A percentile compares a stretch with the other conserved stretches of the same genome.
These are phyloP conservation scores for Drosophila baimaii DNA, from an alignment of 1,140 invertebrate species.

Conservation along the genomic window DNA sequence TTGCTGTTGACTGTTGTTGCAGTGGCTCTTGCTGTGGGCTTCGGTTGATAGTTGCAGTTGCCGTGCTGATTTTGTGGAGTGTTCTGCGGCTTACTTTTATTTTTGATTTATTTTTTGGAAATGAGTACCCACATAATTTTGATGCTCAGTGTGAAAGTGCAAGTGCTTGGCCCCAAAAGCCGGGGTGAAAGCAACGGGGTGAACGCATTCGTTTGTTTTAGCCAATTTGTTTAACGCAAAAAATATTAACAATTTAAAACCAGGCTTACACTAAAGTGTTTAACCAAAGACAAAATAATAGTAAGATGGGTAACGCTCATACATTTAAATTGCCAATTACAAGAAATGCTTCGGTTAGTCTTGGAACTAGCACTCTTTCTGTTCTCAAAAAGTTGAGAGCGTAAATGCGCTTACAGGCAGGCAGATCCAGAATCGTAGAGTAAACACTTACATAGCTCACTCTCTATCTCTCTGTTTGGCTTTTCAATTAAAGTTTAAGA, in stretches of 20 bases:
- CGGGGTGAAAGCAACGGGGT: conserved; percentile 19
- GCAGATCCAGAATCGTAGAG: too few species aligned
- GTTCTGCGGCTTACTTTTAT: conserved; percentile 31
- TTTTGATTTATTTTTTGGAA: not conserved
- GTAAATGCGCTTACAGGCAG: too few species aligned
- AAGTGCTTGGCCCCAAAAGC: conserved; percentile 24
- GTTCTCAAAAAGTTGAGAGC: too few species aligned
- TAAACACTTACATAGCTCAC: too few species aligned
- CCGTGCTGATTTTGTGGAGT: conserved; percentile 39
- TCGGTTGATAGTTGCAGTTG: conserved; percentile 40
- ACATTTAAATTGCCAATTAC: too few species aligned
- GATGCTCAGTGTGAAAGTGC: conserved; percentile 46
- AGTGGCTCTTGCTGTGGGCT: conserved; percentile 45
- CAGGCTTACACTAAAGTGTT: conserved; percentile 15
- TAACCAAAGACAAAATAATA: too few species aligned
- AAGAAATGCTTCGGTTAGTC: too few species aligned
- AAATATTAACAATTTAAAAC: conserved; percentile 26
- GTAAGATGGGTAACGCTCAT: too few species aligned
- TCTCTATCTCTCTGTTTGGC: too few species aligned
- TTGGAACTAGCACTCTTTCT: too few species aligned
- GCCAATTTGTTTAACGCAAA: conserved; percentile 35
- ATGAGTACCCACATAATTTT: conserved; percentile 44
- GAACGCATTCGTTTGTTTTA: conserved; percentile 32
- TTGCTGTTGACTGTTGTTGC: conserved; percentile 41
- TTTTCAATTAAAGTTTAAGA: too few species aligned